A percentile compares a stretch with the other conserved stretches of the same genome.
Evolutionary conservation across 2,888 invertebrate species (phyloP).

Genomic region (Dryocosmus kuriphilus): DNA sequence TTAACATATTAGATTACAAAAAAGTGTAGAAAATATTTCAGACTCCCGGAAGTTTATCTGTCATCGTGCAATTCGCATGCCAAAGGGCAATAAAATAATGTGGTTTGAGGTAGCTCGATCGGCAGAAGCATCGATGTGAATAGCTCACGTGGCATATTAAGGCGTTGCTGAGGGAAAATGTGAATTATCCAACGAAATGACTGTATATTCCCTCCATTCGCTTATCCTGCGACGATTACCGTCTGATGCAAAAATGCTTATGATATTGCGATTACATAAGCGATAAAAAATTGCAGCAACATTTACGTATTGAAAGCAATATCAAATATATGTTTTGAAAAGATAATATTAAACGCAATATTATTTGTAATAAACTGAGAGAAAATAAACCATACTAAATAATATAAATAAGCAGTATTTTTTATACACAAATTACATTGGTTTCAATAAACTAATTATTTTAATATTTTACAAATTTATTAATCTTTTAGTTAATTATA

Average conservation of each 20-base stretch:
- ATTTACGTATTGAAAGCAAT: constrained; percentile 9
- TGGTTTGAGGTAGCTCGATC: background rate
- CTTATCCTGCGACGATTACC: background rate
- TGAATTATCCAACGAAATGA: constrained; percentile 16
- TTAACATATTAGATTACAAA: background rate
- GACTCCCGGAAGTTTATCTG: background rate
- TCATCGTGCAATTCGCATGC: background rate
- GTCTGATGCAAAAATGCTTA: background rate
- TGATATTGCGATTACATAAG: background rate
- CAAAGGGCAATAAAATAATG: background rate
- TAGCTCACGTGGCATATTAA: constrained; percentile 1
- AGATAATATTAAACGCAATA: constrained; percentile 5
- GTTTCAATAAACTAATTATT: background rate
- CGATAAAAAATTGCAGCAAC: background rate
- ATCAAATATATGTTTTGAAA: background rate
- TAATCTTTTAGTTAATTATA: background rate
- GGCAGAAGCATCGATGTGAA: background rate
- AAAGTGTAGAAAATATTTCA: background rate
- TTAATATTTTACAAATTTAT: background rate
- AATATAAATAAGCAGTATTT: background rate
- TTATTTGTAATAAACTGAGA: background rate
- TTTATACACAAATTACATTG: background rate
- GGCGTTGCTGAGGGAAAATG: constrained; percentile 1
- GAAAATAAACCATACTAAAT: background rate
- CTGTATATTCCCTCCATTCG: constrained; percentile 1